Base-by-base conservation (phyloP, 1,140 invertebrate species). In the Plutomurus gul region DNA sequence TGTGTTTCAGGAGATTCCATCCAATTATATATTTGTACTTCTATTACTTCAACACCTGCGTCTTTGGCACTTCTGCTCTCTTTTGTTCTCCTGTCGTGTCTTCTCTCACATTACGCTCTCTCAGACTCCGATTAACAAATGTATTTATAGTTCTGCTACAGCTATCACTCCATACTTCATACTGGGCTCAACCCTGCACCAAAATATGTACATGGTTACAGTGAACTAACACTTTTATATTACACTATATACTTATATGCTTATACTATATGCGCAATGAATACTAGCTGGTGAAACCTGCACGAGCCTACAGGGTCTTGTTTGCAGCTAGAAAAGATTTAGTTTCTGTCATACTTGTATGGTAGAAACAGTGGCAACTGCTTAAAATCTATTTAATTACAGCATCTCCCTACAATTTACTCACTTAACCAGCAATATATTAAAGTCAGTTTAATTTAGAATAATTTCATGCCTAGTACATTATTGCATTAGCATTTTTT, bases 11-110 rank as follows among this genome's bases (percentile, higher is more conserved):
- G 27, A 65, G 56, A 65, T 65, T 65, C 56, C 56, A 65, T 65
- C 56, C 56, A 65, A 65, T 65, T 65, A 65, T 65, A 65, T 65
- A 65, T 65, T 33, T 65, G 56, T 65, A 65, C 56, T 65, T 30
- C 56, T 30, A 65, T 65, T 65, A 46, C 30, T 46, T 75, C 25
- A 75, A 20, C 39, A 46, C 40, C 40, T 75, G 39, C 43, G 43
- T 36, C 40, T 74, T 43, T 74, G 25, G 13, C 40, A 25, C 43
- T 46, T 46, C 49, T 46, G 39, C 27, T 75, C 74, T 75, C 47
- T 33, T 75, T 18, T 75, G 25, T 18, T 49, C 47, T n/a, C 8
- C 11, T 65, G 13, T 27, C 27, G 11, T 74, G 4, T n/a, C 13
- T 71, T 20, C 18, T 18, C 37, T 11, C 27, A n/a, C 16, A 5